These are phyloP conservation scores for Dinomys branickii DNA, from an alignment of 2,113 vertebrate genomes.

Conservation along the genomic window DNA sequence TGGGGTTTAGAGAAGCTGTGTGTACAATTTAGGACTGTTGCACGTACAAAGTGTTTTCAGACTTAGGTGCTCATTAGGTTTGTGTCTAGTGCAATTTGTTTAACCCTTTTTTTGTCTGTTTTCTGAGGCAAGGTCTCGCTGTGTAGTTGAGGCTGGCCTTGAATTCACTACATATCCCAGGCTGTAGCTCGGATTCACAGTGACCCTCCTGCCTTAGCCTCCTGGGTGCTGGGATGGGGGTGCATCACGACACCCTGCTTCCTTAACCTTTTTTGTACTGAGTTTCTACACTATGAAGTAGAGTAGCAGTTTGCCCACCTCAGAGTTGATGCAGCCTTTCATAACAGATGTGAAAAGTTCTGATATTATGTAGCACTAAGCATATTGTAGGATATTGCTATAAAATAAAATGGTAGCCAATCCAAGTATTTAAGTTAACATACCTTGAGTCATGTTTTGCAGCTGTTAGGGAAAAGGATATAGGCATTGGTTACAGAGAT, in stretches of 20 bases:
- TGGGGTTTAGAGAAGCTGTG: not conserved
- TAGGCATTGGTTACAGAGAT: not conserved
- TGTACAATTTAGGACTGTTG: conserved; percentile 22
- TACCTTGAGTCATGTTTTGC: conserved; percentile 26
- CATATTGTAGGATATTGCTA: conserved; percentile 1
- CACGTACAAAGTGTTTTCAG: not conserved
- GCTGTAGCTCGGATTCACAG: not conserved
- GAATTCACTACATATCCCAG: not conserved
- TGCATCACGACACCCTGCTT: not conserved
- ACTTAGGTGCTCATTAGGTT: not conserved
- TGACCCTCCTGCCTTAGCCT: not conserved
- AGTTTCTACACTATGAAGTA: not conserved
- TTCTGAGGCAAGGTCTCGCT: not conserved
- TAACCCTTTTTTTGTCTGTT: not conserved
- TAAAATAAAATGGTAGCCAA: conserved; percentile 46
- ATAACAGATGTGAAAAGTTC: not conserved
- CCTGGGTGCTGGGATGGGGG: not conserved
- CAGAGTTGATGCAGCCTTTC: not conserved
- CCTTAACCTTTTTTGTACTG: not conserved
- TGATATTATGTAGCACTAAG: not conserved
- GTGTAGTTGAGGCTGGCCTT: not conserved
- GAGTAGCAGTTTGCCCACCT: not conserved
- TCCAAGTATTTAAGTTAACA: not conserved
- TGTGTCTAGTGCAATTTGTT: not conserved
- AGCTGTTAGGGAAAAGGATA: not conserved